A percentile compares a stretch with the other conserved stretches of the same genome.
Conservation (phyloP, 2,888 invertebrate species). For the Zaprionus obscuricornis region DNA sequence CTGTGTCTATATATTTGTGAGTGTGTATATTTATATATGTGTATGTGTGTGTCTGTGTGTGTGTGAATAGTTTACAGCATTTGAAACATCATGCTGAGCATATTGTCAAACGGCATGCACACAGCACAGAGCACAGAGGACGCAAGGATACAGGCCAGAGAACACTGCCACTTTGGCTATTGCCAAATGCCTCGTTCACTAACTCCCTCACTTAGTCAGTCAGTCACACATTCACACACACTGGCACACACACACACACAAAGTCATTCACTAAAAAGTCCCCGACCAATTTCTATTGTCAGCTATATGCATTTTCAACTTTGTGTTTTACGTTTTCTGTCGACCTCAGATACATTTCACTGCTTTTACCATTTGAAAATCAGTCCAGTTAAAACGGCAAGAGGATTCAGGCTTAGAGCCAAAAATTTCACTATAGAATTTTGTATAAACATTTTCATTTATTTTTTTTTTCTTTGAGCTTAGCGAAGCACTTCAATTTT, state of each 20-base stretch:
- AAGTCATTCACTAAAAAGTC: slow-evolving; percentile 41
- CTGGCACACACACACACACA: slow-evolving; percentile 17
- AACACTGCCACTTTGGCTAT: slow-evolving; percentile 66
- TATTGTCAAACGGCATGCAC: slow-evolving; percentile 55
- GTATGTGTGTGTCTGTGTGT: slow-evolving; percentile 14
- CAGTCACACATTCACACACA: no score
- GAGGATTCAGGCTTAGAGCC: slow-evolving; percentile 22
- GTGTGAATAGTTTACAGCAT: slow-evolving; percentile 48
- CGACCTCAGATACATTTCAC: slow-evolving; percentile 32
- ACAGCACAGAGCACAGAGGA: slow-evolving; percentile 32
- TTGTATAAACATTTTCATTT: slow-evolving; percentile 17
- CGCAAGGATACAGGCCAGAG: slow-evolving; percentile 27
- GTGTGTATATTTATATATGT: slow-evolving; percentile 4
- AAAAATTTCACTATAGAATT: slow-evolving; percentile 43
- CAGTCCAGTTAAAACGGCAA: slow-evolving; percentile 61
- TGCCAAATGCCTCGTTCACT: slow-evolving; percentile 54
- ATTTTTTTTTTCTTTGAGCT: no score
- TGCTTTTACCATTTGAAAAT: slow-evolving; percentile 53
- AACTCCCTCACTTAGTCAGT: no score
- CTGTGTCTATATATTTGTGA: not conserved
- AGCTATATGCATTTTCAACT: slow-evolving; percentile 42
- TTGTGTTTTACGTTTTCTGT: slow-evolving; percentile 3
- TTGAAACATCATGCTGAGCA: slow-evolving; percentile 60
- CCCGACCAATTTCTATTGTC: slow-evolving; percentile 74
- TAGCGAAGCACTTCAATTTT: no score